These are phyloP conservation scores for Xanthorhoe designata DNA, from an alignment of 2,888 invertebrate species.

Conservation along the genomic window DNA sequence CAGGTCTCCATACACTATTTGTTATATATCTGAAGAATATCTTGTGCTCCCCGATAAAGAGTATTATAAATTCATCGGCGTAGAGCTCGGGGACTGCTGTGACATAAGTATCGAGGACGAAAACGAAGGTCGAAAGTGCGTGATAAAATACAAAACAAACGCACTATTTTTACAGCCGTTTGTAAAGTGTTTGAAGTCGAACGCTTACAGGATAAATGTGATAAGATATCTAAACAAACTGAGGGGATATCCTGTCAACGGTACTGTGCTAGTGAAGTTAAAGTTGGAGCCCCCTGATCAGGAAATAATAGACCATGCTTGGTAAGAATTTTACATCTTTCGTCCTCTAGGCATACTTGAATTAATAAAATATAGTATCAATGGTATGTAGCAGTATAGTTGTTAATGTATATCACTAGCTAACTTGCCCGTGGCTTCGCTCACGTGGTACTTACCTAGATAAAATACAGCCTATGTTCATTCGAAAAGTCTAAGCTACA, in stretches of 20 bases:
- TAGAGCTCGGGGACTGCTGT: constrained; percentile 56
- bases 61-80: constrained; percentile 60
- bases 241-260: constrained; percentile 55
- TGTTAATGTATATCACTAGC: too few relatives aligned
- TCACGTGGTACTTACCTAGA: too few relatives aligned
- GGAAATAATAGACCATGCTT: constrained; percentile 89
- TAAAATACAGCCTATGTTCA: too few relatives aligned
- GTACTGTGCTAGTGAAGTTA: constrained; percentile 70
- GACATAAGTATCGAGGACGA: constrained; percentile 49
- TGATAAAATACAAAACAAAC: constrained; percentile 54
- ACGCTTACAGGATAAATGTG: constrained; percentile 66
- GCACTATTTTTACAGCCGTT: constrained; percentile 72
- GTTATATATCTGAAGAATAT: constrained; percentile 63
- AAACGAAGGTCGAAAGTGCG: constrained; percentile 46
- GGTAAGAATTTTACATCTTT: constrained; percentile 74
- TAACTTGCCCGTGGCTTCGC: too few relatives aligned
- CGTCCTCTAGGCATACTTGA: too few relatives aligned
- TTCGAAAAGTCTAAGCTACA: too few relatives aligned
- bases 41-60: constrained; percentile 59
- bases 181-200: constrained; percentile 66
- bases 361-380: too few relatives aligned
- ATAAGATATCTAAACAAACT: constrained; percentile 59
- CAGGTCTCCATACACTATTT: constrained; percentile 64
- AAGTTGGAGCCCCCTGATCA: constrained; percentile 84
- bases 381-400: too few relatives aligned